Base-by-base conservation (phyloP, 2,113 vertebrate genomes). In the Onychostruthus taczanowskii region DNA sequence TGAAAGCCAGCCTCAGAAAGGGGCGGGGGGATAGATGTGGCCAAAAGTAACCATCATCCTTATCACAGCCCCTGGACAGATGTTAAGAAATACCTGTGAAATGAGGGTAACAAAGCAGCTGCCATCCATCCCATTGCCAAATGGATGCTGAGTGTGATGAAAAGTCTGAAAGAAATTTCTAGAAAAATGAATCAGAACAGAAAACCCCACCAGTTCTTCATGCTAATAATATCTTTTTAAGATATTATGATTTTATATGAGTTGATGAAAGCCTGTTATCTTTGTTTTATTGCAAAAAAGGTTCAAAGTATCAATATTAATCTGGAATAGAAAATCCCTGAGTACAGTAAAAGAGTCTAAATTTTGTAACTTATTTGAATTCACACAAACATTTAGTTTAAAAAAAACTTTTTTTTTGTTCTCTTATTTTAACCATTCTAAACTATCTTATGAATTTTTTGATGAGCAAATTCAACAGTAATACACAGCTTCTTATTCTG, bases 11-110 rank as follows among this genome's bases (percentile, higher is more conserved):
- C 5, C 27, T 78, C 43, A 41, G 28, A 76, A 80, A 35, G 10
- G 4, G 24, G 30, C 0, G 1, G 11, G 4, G 2, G 9, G 3
- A 50, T 3, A 47, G 5, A 15, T 1, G 10, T 27, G 44, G 35
- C 44, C 50, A 77, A 58, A 84, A 74, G 13, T 22, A 89, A 43
- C 6, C 3, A 78, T 61, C 7, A 43, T 22, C 13, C 20, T 81
- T 64, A 35, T 39, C 56, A 73, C 7, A 77, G 56, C 16, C 86
- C 20, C 15, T 19, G 16, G 15, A 68, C 4, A 93, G 50, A 56
- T 16, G 26, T 31, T 26, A 49, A 77, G 43, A 78, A 85, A 77
- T 8, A 62, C 3, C 50, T 39, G 4, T 3, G 10, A 88, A 77
- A 80, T 26, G 4, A 89, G 41, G 44, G 35, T 31, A 69, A 70